phyloP scores from a whole-genome alignment of 1,140 invertebrate genomes.

The Drosophila mauritiana region DNA sequence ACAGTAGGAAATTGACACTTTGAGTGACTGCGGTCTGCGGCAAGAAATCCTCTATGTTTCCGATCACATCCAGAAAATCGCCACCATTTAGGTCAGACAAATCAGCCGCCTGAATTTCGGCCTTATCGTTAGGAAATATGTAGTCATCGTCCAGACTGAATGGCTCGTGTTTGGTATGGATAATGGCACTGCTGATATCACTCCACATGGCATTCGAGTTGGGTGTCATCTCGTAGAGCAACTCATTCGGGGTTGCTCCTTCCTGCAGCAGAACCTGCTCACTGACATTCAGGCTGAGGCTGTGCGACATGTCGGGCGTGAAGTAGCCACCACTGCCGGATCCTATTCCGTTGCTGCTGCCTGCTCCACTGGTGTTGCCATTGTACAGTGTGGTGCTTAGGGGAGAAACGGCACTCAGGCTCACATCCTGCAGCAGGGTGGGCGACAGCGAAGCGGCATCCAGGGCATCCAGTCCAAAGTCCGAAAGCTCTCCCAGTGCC shows the following conservation, averaged over 20 bases:
- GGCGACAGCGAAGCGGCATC: slow-evolving; percentile 79
- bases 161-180: slow-evolving; percentile 86
- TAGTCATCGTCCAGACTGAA: slow-evolving; percentile 94
- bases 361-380: slow-evolving; percentile 46
- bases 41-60: slow-evolving; percentile 92
- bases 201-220: slow-evolving; percentile 84
- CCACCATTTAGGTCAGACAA: slow-evolving; percentile 94
- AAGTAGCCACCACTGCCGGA: slow-evolving; percentile 35
- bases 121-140: slow-evolving; percentile 95
- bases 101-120: slow-evolving; percentile 93
- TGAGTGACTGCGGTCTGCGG: slow-evolving; percentile 85
- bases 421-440: slow-evolving; percentile 79
- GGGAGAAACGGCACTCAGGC: slow-evolving; percentile 67
- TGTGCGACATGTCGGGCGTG: slow-evolving; percentile 56
- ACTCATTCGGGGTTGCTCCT: slow-evolving; percentile 31
- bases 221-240: slow-evolving; percentile 70
- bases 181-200: slow-evolving; percentile 81
- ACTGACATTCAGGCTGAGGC: slow-evolving; percentile 53
- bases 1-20: slow-evolving; percentile 84
- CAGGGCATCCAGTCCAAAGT: slow-evolving; percentile 75
- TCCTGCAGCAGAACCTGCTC: slow-evolving; percentile 64
- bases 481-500: slow-evolving; percentile 69
- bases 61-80: slow-evolving; percentile 90
- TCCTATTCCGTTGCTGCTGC: slow-evolving; percentile 15
- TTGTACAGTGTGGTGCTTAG: slow-evolving; percentile 55